These are phyloP conservation scores for Trichacis sp. DNA, from an alignment of 2,888 invertebrate genomes.

Conservation along the genomic window DNA sequence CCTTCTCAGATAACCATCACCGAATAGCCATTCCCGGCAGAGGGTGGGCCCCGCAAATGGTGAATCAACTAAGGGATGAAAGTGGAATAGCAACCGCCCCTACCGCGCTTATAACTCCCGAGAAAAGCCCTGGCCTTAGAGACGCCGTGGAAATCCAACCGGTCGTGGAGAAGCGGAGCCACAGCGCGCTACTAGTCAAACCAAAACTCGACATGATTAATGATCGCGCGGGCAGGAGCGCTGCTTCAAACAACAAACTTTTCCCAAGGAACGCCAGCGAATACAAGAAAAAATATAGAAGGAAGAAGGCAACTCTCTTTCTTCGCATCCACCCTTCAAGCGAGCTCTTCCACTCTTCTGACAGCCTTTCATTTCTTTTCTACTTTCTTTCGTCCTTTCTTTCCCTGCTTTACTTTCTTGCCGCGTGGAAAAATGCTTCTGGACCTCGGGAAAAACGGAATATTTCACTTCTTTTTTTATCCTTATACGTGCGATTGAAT, in stretches of 20 bases:
- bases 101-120: constrained; percentile 29
- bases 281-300: constrained; percentile 67
- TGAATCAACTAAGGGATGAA: constrained; percentile 35
- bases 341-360: constrained; percentile 57
- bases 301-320: constrained; percentile 67
- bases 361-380: constrained; percentile 65
- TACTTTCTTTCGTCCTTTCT: constrained; percentile 47
- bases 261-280: constrained; percentile 72
- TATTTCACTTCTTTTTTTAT: background rate
- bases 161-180: constrained; percentile 34
- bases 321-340: constrained; percentile 69
- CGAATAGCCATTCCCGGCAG: constrained; percentile 47
- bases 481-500: too few relatives aligned
- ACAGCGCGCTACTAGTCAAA: constrained; percentile 61
- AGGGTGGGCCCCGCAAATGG: constrained; percentile 46
- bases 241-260: constrained; percentile 76
- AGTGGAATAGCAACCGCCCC: constrained; percentile 37
- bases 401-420: constrained; percentile 25
- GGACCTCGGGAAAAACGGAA: constrained; percentile 17
- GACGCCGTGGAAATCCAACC: constrained; percentile 38
- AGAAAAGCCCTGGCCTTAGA: constrained; percentile 34
- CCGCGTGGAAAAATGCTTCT: constrained; percentile 32
- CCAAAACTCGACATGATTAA: constrained; percentile 74
- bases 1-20: constrained; percentile 49
- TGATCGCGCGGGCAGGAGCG: constrained; percentile 71